These are phyloP conservation scores for Neodon shergylaensis DNA, from an alignment of 2,113 vertebrate genomes.

Conservation along the genomic window DNA sequence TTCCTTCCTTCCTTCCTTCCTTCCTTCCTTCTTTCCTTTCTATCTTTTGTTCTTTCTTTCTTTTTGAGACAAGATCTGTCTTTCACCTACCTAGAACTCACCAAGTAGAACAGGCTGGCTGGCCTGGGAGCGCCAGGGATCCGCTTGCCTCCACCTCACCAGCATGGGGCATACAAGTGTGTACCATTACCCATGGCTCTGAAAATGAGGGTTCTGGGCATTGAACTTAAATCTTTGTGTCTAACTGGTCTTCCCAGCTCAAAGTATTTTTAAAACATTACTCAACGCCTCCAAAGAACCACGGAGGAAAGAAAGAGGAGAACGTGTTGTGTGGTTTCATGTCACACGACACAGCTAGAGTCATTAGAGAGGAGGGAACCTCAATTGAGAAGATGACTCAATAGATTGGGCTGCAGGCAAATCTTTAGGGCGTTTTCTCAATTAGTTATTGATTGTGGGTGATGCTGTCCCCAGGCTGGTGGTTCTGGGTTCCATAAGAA, in stretches of 20 bases:
- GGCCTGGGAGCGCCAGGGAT: neutral
- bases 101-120: neutral
- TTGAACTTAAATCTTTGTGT: neutral
- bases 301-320: neutral
- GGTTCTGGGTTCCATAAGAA: neutral
- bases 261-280: conserved; percentile 17
- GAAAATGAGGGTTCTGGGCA: neutral
- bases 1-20: too few relatives aligned
- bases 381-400: neutral
- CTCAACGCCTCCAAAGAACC: neutral
- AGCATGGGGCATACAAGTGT: neutral
- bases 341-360: neutral
- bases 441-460: neutral
- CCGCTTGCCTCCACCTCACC: neutral
- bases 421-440: neutral
- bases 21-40: too few relatives aligned
- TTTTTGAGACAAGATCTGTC: neutral
- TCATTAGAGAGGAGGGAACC: neutral
- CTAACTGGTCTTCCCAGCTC: neutral
- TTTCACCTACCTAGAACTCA: neutral
- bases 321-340: neutral
- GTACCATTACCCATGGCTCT: neutral
- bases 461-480: neutral
- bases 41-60: too few relatives aligned
- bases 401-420: neutral